phyloP scores from a whole-genome alignment of 1,140 invertebrate genomes.

The Odontomachus brunneus region DNA sequence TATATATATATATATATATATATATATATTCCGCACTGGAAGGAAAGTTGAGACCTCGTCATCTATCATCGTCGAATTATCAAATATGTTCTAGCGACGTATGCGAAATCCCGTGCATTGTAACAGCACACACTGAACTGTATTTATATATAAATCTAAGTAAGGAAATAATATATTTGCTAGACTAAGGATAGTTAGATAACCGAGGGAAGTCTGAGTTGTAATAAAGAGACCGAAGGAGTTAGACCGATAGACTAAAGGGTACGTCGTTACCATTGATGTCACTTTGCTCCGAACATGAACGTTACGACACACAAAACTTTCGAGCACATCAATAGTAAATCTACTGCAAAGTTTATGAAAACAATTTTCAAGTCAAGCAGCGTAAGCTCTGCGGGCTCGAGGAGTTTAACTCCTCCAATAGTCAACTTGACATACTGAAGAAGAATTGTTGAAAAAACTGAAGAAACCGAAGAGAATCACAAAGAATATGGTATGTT shows the following conservation, averaged over 20 bases:
- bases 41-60: too few species aligned
- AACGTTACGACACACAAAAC: not conserved
- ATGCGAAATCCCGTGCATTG: conserved; percentile 35
- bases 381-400: too few species aligned
- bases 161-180: conserved; percentile 76
- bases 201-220: conserved; percentile 47
- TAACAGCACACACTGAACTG: conserved; percentile 56
- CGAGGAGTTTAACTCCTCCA: too few species aligned
- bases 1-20: not conserved
- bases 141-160: conserved; percentile 77
- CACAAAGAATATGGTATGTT: not conserved
- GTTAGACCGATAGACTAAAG: conserved; percentile 1
- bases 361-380: not conserved
- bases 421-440: too few species aligned
- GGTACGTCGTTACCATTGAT: conserved; percentile 28
- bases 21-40: too few species aligned
- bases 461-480: not conserved
- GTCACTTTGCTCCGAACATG: conserved; percentile 3
- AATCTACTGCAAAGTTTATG: too few species aligned
- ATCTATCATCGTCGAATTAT: not conserved
- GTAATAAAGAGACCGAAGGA: conserved; percentile 38
- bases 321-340: too few species aligned
- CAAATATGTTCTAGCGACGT: conserved; percentile 14
- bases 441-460: too few species aligned
- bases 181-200: conserved; percentile 32